A percentile compares a stretch with the other conserved stretches of the same genome.
phyloP scores from a whole-genome alignment of 2,113 vertebrate genomes.

The Neogale vison region DNA sequence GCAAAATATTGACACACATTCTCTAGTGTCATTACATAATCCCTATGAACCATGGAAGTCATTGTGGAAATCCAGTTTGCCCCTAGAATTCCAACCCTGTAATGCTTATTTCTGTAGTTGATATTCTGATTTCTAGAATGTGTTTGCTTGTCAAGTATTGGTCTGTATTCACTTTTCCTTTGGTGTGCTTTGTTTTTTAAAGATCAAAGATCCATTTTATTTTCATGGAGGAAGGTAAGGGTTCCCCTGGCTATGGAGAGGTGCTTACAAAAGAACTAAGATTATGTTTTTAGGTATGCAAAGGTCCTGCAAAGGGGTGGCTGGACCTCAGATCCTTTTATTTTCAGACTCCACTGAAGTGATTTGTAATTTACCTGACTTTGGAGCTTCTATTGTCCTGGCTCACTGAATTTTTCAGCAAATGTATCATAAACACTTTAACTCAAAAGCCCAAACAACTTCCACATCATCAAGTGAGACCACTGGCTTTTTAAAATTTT shows the following conservation, averaged over 20 bases:
- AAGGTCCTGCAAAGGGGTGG: not conserved
- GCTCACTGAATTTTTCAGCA: not conserved
- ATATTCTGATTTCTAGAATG: not conserved
- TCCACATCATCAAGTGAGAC: constrained; percentile 26
- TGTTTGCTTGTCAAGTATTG: not conserved
- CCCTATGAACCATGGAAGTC: not conserved
- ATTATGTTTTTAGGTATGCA: not conserved
- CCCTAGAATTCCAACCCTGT: too few relatives aligned
- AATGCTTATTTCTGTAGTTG: not conserved
- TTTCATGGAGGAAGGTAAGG: not conserved
- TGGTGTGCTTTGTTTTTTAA: not conserved
- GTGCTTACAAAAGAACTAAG: not conserved
- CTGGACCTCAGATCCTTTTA: not conserved
- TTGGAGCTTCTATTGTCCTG: not conserved
- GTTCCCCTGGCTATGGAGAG: not conserved
- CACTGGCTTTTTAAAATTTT: constrained; percentile 84
- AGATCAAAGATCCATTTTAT: not conserved
- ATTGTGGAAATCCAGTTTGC: not conserved
- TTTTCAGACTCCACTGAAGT: not conserved
- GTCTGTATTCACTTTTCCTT: not conserved
- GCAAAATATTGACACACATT: not conserved
- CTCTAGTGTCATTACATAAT: not conserved
- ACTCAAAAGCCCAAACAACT: not conserved
- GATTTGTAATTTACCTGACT: not conserved
- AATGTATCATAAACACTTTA: not conserved